phyloP scores from a whole-genome alignment of 2,888 invertebrate genomes.

The Aleiodes alternator region DNA sequence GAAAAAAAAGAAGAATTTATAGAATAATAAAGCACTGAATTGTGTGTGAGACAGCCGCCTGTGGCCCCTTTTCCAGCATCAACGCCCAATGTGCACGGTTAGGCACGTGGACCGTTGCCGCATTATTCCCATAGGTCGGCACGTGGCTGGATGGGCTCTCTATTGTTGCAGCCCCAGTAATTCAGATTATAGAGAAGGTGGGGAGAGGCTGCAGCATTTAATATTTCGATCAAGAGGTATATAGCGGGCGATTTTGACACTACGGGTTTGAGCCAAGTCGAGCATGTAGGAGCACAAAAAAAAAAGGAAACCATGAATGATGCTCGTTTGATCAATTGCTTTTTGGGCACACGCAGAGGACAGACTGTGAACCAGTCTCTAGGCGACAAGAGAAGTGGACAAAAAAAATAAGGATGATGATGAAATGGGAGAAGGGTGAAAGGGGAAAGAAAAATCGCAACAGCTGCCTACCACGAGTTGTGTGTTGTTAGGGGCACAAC shows the following conservation, averaged over 20 bases:
- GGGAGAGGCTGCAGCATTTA: slow-evolving; percentile 61
- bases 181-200: slow-evolving; percentile 22
- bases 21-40: slow-evolving; percentile 29
- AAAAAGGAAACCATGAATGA: slow-evolving; percentile 41
- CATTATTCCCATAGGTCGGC: slow-evolving; percentile 66
- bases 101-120: slow-evolving; percentile 67
- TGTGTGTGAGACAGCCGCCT: slow-evolving; percentile 9
- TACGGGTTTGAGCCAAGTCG: slow-evolving; percentile 41
- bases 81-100: slow-evolving; percentile 54
- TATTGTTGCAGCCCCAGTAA: slow-evolving; percentile 51
- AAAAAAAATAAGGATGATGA: slow-evolving; percentile 33
- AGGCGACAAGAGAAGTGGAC: slow-evolving; percentile 36
- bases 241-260: slow-evolving; percentile 52
- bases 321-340: slow-evolving; percentile 65
- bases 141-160: slow-evolving; percentile 62
- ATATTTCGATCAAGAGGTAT: slow-evolving; percentile 64
- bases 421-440: slow-evolving; percentile 32
- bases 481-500: slow-evolving; percentile 52
- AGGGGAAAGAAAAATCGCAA: slow-evolving; percentile 49
- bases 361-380: slow-evolving; percentile 36
- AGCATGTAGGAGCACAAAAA: not conserved
- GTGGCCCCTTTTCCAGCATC: slow-evolving; percentile 14
- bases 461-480: slow-evolving; percentile 59
- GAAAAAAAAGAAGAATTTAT: not conserved
- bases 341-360: slow-evolving; percentile 41